These are phyloP conservation scores for Proisotoma minuta DNA, from an alignment of 2,888 invertebrate genomes.

Conservation along the genomic window DNA sequence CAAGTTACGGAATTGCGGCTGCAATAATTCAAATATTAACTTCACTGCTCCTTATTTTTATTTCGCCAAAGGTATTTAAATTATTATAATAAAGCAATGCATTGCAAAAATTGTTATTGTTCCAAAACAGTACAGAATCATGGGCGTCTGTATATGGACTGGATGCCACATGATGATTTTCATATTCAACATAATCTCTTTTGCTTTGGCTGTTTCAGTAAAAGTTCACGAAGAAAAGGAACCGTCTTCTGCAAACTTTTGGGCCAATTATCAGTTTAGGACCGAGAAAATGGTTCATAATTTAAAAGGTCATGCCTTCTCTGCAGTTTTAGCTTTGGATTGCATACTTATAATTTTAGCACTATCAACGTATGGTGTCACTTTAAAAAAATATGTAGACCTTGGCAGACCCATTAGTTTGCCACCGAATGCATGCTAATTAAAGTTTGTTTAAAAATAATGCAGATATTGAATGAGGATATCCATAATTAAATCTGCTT, in stretches of 20 bases:
- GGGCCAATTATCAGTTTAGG: slow-evolving; percentile 23
- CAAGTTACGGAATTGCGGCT: slow-evolving; percentile 18
- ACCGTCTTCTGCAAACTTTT: slow-evolving; percentile 12
- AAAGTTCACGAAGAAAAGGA: slow-evolving; percentile 25
- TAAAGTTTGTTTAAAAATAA: too few species aligned
- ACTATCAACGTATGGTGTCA: neutral
- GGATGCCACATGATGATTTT: slow-evolving; percentile 23
- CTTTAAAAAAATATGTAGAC: neutral
- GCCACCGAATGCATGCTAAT: neutral
- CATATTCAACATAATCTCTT: slow-evolving; percentile 20
- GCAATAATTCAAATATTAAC: slow-evolving; percentile 18
- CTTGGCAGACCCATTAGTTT: neutral
- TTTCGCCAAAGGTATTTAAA: neutral
- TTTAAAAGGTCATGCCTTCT: slow-evolving; percentile 28
- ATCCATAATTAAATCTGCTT: too few species aligned
- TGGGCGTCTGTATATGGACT: slow-evolving; percentile 25
- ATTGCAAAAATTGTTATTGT: neutral
- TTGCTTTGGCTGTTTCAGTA: slow-evolving; percentile 21
- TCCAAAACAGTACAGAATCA: slow-evolving; percentile 14
- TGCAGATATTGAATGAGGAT: too few species aligned
- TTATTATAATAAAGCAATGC: neutral
- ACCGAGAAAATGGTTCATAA: slow-evolving; percentile 18
- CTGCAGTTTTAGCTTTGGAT: slow-evolving; percentile 24
- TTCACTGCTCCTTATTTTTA: slow-evolving; percentile 8
- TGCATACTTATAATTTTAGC: slow-evolving; percentile 16